Percentiles rank a stretch among this genome's conserved stretches.
Conservation (phyloP, 2,888 invertebrate genomes). For the Dicyrtomina minuta region DNA sequence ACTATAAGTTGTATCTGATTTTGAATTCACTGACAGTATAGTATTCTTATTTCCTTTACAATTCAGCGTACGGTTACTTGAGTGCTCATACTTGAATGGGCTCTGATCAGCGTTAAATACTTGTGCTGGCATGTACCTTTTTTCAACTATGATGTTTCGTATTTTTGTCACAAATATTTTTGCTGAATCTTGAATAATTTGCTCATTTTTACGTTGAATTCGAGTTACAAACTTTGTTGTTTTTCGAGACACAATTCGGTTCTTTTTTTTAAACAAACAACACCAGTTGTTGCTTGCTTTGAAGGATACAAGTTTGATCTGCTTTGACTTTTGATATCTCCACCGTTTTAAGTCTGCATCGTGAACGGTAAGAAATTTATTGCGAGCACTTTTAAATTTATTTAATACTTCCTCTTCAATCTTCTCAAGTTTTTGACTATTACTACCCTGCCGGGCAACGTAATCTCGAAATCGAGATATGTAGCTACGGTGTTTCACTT, state of each 20-base stretch:
- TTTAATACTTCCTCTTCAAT: background rate
- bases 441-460: background rate
- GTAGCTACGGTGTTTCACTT: too few species aligned
- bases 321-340: background rate
- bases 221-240: background rate
- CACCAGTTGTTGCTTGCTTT: background rate
- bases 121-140: background rate
- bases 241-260: background rate
- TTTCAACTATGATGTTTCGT: background rate
- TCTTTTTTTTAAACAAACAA: background rate
- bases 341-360: background rate
- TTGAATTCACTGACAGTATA: background rate
- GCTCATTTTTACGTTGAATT: too few species aligned
- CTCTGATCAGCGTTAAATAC: conserved; percentile 1
- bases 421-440: background rate
- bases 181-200: background rate
- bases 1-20: background rate
- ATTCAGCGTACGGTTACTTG: background rate
- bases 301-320: background rate
- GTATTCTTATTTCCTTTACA: background rate
- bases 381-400: background rate
- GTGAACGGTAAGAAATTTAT: background rate
- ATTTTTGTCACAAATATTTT: background rate
- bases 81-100: background rate
- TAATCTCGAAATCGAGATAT: background rate